A percentile compares a stretch with the other conserved stretches of the same genome.
Evolutionary conservation across 92 coral and sea anemone genomes (phyloP).

Genomic region (Plumapathes pennacea): DNA sequence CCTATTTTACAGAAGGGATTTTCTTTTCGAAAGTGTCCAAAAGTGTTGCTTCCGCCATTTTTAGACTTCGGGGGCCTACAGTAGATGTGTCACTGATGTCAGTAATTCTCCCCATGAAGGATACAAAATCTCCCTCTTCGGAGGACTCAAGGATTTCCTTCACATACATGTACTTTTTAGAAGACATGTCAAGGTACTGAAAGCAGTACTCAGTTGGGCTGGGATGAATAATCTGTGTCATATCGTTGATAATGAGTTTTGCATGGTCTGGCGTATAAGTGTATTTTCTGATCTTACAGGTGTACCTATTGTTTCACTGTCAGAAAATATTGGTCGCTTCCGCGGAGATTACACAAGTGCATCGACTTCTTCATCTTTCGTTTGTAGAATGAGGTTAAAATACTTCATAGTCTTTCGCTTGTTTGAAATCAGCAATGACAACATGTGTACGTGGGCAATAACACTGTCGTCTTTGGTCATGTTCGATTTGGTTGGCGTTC

Average conservation of each 20-base stretch:
- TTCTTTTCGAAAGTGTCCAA: no score
- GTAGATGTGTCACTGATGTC: slow-evolving; percentile 2
- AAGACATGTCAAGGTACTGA: slow-evolving; percentile 27
- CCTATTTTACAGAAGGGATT: no score
- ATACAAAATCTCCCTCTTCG: slow-evolving; percentile 33
- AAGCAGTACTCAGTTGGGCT: slow-evolving; percentile 36
- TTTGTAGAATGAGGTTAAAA: slow-evolving; percentile 41
- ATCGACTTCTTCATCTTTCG: slow-evolving; percentile 24
- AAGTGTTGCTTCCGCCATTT: slow-evolving; percentile 9
- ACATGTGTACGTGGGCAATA: slow-evolving; percentile 51
- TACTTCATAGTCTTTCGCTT: slow-evolving; percentile 42
- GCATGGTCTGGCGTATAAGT: slow-evolving; percentile 29
- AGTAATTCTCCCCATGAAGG: slow-evolving; percentile 34
- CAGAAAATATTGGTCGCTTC: slow-evolving; percentile 35
- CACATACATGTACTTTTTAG: slow-evolving; percentile 3
- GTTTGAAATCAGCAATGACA: slow-evolving; percentile 33
- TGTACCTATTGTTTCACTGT: slow-evolving; percentile 18
- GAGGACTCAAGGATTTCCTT: slow-evolving; percentile 17
- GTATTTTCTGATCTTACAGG: slow-evolving; percentile 35
- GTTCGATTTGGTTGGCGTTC: no score
- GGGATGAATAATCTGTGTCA: slow-evolving; percentile 36
- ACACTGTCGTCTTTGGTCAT: no score
- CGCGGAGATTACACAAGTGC: slow-evolving; percentile 26
- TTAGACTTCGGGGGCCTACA: slow-evolving; percentile 2
- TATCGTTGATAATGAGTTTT: slow-evolving; percentile 34